Percentiles rank a stretch among this genome's conserved stretches.
Evolutionary conservation across 92 coral and sea anemone genomes (phyloP).

Genomic region (Virgularia gustaviana): DNA sequence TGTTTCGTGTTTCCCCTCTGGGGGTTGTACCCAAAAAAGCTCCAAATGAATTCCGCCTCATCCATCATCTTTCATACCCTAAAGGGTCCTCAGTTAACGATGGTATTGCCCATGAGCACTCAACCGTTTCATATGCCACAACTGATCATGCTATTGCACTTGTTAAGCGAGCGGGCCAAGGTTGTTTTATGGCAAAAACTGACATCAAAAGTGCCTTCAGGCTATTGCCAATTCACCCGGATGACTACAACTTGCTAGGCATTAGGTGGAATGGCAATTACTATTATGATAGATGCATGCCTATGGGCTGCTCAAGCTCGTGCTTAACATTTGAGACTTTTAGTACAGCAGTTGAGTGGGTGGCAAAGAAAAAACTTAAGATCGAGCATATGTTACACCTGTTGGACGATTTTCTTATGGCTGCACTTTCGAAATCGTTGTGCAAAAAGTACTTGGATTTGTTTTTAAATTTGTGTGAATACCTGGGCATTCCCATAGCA

Average conservation of each 20-base stretch:
- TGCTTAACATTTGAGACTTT: constrained; percentile 61
- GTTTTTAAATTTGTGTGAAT: no score
- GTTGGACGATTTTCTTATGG: constrained; percentile 56
- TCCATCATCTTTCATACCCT: constrained; percentile 62
- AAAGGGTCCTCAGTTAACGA: constrained; percentile 60
- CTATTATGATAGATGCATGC: constrained; percentile 63
- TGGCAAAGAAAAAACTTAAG: constrained; percentile 45
- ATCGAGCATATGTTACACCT: constrained; percentile 47
- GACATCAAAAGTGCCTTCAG: constrained; percentile 65
- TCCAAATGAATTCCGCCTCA: constrained; percentile 22
- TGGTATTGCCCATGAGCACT: constrained; percentile 50
- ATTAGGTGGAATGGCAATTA: constrained; percentile 51
- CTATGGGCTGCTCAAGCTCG: constrained; percentile 65
- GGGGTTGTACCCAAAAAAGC: constrained; percentile 61
- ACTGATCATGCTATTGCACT: constrained; percentile 46
- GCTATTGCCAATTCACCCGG: constrained; percentile 57
- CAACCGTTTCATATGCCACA: constrained; percentile 45
- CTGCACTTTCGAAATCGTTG: constrained; percentile 48
- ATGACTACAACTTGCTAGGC: constrained; percentile 52
- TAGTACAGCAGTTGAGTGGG: constrained; percentile 62
- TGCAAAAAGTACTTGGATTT: no score
- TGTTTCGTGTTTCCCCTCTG: constrained; percentile 56
- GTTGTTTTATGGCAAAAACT: constrained; percentile 58
- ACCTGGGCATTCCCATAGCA: no score
- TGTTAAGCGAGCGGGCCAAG: constrained; percentile 40